Evolutionary conservation across 2,888 invertebrate species (phyloP).

Genomic region (Acanthacorydalis orientalis): DNA sequence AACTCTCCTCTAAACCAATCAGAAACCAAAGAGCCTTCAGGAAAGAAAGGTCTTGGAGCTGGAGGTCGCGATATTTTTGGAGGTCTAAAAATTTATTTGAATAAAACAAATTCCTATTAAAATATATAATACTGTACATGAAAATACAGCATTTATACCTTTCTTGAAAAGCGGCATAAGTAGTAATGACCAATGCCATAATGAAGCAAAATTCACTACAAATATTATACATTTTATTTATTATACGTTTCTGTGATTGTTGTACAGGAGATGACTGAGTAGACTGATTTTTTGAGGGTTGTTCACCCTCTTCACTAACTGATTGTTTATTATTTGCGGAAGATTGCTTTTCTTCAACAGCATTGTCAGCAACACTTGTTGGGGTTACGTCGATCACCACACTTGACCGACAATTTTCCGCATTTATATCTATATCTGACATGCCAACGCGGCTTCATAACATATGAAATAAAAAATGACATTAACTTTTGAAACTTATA

Average conservation of each 20-base stretch:
- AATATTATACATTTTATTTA: slow-evolving; percentile 37
- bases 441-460: slow-evolving; percentile 11
- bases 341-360: not conserved
- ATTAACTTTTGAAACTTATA: too few relatives aligned
- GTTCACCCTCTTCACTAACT: not conserved
- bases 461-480: not conserved
- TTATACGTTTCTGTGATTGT: slow-evolving; percentile 3
- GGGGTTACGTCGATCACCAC: not conserved
- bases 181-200: slow-evolving; percentile 42
- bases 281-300: slow-evolving; percentile 1
- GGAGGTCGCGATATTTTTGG: slow-evolving; percentile 40
- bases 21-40: slow-evolving; percentile 43
- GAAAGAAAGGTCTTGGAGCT: slow-evolving; percentile 54
- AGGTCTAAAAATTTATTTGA: slow-evolving; percentile 24
- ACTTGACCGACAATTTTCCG: slow-evolving; percentile 5
- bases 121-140: slow-evolving; percentile 2
- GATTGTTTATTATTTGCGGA: slow-evolving; percentile 1
- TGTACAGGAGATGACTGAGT: slow-evolving; percentile 3
- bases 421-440: slow-evolving; percentile 10
- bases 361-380: not conserved
- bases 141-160: slow-evolving; percentile 30
- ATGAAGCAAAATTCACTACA: slow-evolving; percentile 47
- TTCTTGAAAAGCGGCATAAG: slow-evolving; percentile 53
- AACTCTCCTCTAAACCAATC: slow-evolving; percentile 70
- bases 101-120: not conserved